Base-by-base conservation (phyloP, 2,888 invertebrate species). In the Clitarchus hookeri region DNA sequence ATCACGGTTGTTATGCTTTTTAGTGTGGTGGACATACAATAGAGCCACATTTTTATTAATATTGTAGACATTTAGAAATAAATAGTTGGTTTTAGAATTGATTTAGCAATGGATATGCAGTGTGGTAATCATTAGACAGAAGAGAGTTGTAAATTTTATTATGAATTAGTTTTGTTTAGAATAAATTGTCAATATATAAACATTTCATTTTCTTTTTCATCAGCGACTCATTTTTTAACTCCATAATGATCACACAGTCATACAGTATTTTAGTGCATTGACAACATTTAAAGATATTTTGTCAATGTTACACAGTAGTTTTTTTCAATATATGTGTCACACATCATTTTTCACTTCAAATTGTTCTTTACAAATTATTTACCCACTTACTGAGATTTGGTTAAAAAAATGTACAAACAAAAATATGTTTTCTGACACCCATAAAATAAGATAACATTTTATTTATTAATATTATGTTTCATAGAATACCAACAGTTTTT, bases 231-330 rank as follows among this genome's bases (percentile, higher is more conserved):
- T 65, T 65, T 12, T 65, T 65, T 13, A 65, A 65, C 65, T 65
- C 11, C 16, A 65, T 65, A 65, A 16, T 65, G 65, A 65, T 65
- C 65, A 65, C 65, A 65, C 65, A 65, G 65, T 65, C 65, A 65
- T 65, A 65, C 65, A 65, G 65, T 19, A 65, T 65, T 65, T 65
- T 83, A 84, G 86, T 84, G 84, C 86, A 86, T n/a, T 86, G 48
- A 84, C 53, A 86, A 86, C 80, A 53, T 86, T 79, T n/a, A n/a
- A n/a, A n/a, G 84, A 79, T 84, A 86, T 84, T n/a, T 85, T 78
- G 53, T 84, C 84, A 79, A 44, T 44, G 65, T 65, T 65, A 65
- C 65, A 65, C 65, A 65, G 6, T 65, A 19, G 6, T 65, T 65
- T 65, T 65, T 23, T 16, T 12, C 4, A 9, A 48, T 48, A 9